Percentiles rank a stretch among this genome's conserved stretches.
Evolutionary conservation across 2,797 vertebrate genomes (phyloP).

Genomic region (Ctenopoma multispine): DNA sequence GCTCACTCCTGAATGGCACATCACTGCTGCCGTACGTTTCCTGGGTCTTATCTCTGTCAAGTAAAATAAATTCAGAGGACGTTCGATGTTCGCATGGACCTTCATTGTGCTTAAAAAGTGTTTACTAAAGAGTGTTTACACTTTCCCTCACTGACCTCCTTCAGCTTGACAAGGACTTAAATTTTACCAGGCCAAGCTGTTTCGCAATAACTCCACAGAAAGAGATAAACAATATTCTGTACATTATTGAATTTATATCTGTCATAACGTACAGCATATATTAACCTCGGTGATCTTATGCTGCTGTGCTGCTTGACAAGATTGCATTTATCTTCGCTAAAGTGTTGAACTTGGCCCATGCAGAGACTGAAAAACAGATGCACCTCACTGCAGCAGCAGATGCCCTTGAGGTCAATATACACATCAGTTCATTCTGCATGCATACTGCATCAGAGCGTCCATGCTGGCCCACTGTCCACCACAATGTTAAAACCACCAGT

Average conservation of each 20-base stretch:
- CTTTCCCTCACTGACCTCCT: conserved; percentile 37
- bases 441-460: no score
- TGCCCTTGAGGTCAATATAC: conserved; percentile 37
- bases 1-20: conserved; percentile 12
- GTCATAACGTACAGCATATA: conserved; percentile 28
- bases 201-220: conserved; percentile 84
- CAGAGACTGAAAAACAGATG: conserved; percentile 54
- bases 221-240: conserved; percentile 31
- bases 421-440: conserved; percentile 37
- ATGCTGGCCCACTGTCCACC: no score
- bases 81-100: conserved; percentile 18
- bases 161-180: conserved; percentile 51
- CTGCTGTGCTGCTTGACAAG: conserved; percentile 86
- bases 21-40: conserved; percentile 11
- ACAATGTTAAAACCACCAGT: no score
- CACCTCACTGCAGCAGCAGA: conserved; percentile 37
- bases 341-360: conserved; percentile 87
- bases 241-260: conserved; percentile 50
- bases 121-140: conserved; percentile 29
- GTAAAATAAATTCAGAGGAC: conserved; percentile 37
- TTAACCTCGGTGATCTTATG: conserved; percentile 48
- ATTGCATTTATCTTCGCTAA: conserved; percentile 91
- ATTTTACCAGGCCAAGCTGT: conserved; percentile 88
- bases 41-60: conserved; percentile 20
- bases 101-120: conserved; percentile 27